Evolutionary conservation across 2,888 invertebrate species (phyloP).

Genomic region (Villa cingulata): DNA sequence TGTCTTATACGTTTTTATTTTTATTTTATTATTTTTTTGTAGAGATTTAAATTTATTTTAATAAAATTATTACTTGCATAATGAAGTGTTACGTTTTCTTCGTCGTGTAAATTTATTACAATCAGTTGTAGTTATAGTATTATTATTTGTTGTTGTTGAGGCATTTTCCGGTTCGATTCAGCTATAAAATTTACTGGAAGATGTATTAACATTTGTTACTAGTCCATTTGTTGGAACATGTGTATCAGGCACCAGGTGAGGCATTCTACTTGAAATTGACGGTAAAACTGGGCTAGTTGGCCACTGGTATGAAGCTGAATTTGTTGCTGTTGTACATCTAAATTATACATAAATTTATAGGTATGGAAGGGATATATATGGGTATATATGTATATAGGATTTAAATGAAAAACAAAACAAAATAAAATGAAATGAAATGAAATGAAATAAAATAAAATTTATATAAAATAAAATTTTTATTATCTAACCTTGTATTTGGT

Average conservation of each 20-base stretch:
- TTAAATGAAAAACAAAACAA: too few species aligned
- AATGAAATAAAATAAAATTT: background rate
- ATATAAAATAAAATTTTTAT: background rate
- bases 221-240: conserved; percentile 30
- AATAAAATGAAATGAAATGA: too few species aligned
- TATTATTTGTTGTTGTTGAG: conserved; percentile 13
- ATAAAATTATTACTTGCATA: background rate
- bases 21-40: background rate
- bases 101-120: conserved; percentile 34
- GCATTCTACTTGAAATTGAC: conserved; percentile 53
- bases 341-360: background rate
- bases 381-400: background rate
- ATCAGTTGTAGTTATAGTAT: background rate
- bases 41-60: too few species aligned
- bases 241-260: conserved; percentile 59
- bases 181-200: conserved; percentile 36
- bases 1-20: background rate
- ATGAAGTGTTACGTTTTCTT: conserved; percentile 25
- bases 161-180: conserved; percentile 34
- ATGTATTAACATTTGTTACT: conserved; percentile 35
- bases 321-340: conserved; percentile 30
- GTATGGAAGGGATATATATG: background rate
- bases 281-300: conserved; percentile 66
- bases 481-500: conserved; percentile 44
- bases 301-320: conserved; percentile 58